phyloP scores from a whole-genome alignment of 1,140 invertebrate genomes.

The Metopolophium dirhodum region DNA sequence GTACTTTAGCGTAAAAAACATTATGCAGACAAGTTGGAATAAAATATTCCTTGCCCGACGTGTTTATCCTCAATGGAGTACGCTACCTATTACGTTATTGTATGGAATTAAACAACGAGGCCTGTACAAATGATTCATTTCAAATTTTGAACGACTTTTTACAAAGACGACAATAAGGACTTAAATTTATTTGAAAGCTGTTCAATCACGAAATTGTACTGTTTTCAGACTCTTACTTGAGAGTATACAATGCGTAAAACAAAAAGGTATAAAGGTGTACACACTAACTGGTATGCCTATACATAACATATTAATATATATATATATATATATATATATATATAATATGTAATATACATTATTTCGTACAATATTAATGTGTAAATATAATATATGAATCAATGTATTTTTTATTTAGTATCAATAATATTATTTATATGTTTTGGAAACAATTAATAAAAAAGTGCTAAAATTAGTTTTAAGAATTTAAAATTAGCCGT shows the following conservation, averaged over 20 bases:
- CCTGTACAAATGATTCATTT: neutral
- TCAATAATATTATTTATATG: neutral
- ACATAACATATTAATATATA: too few relatives aligned
- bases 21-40: neutral
- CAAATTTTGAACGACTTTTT: neutral
- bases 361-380: neutral
- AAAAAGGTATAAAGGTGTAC: neutral
- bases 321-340: too few relatives aligned
- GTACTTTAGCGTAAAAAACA: constrained; percentile 8
- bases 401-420: neutral
- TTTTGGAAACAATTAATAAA: neutral
- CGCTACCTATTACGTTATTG: constrained; percentile 8
- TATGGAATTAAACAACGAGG: neutral
- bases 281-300: too few relatives aligned
- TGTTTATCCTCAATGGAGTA: neutral
- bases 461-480: too few relatives aligned
- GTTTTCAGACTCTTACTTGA: neutral
- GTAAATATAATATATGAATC: neutral
- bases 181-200: neutral
- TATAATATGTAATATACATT: neutral
- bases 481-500: too few relatives aligned
- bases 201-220: neutral
- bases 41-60: neutral
- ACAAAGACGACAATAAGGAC: neutral
- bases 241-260: neutral